These are phyloP conservation scores for Proisotoma minuta DNA, from an alignment of 2,888 invertebrate species.

Conservation along the genomic window DNA sequence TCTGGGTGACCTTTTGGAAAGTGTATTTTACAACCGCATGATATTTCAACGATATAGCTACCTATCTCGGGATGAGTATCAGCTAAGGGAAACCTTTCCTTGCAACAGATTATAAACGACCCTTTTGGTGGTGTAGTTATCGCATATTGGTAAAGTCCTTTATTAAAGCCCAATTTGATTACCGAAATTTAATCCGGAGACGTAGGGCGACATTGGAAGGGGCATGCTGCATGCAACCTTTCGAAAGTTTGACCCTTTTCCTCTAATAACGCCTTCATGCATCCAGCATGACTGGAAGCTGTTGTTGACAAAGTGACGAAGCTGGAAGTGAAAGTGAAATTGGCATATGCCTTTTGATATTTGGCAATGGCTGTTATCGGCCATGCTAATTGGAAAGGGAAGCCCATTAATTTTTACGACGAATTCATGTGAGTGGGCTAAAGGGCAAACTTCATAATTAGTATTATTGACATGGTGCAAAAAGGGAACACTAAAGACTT, in stretches of 20 bases:
- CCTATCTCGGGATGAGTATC: neutral
- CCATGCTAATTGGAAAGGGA: neutral
- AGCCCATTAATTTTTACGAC: neutral
- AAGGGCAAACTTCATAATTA: neutral
- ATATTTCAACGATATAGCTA: neutral
- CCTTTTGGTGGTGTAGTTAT: neutral
- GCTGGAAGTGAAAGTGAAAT: too few species aligned
- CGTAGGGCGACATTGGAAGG: neutral
- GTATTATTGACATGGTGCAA: neutral
- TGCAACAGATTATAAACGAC: neutral
- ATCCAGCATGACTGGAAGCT: neutral
- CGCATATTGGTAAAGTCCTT: neutral
- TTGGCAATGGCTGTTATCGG: neutral
- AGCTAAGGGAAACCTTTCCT: neutral
- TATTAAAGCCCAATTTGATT: neutral
- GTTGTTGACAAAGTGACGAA: neutral
- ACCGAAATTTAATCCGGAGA: neutral
- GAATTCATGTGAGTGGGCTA: neutral
- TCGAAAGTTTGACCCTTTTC: neutral
- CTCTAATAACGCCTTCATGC: neutral
- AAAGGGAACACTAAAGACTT: neutral
- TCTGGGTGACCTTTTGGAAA: neutral
- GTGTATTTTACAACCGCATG: neutral
- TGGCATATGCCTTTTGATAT: neutral
- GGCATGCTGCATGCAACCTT: neutral